Evolutionary conservation across 2,113 vertebrate genomes (phyloP), one percentile per base, ranked within the genome.

Genomic region (Panthera uncia): DNA sequence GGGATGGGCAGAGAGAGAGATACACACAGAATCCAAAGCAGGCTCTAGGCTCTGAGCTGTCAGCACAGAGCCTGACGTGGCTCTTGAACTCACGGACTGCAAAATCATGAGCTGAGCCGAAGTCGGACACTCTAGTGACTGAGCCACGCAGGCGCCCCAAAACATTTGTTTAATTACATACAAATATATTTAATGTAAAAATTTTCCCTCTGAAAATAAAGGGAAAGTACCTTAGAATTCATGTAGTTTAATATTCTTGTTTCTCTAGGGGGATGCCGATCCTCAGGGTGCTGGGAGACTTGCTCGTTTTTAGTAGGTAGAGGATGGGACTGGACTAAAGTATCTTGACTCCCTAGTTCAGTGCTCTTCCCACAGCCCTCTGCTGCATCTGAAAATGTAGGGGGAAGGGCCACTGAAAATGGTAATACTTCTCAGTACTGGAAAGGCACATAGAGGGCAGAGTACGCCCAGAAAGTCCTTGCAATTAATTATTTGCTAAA

Each of bases 401-500:
- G 13, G 3, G 25, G 19, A 23, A 89, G 36, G 19, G 18, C 11
- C 29, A 25, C 3, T 48, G n/a, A 85, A 89, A 71, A 41, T n/a
- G 5, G 4, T 25, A 87, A 29, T 7, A 74, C 33, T 80, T 74
- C 19, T 14, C 11, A 21, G 23, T 61, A 38, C 33, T 31, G 4
- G 4, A 90, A 87, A 92, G 7, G 8, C 25, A 12, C 2, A 55
- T 16, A 50, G 61, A 89, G 27, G 2, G 5, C 21, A 50, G 50
- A 85, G 21, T 66, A 41, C 3, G 4, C 23, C 7, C 11, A 36
- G 9, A 82, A 81, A 82, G 31, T 19, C 61, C 13, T 89, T 76
- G 29, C 55, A 92, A 83, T 93, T 85, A 86, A 73, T 80, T 89
- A 71, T 57, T 82, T 82, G 91, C n/a, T 57, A 45, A 94, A 85